Conservation (phyloP, 2,888 invertebrate genomes). For the Ptilodon capucinus region DNA sequence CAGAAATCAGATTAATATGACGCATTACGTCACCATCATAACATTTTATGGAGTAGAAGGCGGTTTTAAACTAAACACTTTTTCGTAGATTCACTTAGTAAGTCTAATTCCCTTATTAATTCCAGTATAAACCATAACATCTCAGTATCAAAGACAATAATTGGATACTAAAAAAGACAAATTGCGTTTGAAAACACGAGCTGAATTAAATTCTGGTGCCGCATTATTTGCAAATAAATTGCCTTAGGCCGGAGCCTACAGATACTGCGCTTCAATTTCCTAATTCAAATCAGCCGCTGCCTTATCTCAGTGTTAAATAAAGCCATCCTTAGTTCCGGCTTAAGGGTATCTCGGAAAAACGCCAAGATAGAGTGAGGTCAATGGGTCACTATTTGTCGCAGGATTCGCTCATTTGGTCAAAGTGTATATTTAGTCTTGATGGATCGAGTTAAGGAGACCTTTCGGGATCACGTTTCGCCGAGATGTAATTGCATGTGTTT, state of each 20-base stretch:
- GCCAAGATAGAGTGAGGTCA: conserved; percentile 37
- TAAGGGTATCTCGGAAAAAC: conserved; percentile 28
- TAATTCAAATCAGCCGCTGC: conserved; percentile 60
- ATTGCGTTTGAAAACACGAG: conserved; percentile 34
- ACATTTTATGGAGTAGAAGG: too few relatives aligned
- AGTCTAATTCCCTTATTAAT: too few relatives aligned
- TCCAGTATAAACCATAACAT: background rate
- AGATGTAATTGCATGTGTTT: conserved; percentile 6
- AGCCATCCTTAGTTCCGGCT: conserved; percentile 36
- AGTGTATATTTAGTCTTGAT: conserved; percentile 35
- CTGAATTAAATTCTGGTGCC: conserved; percentile 44
- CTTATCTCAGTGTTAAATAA: conserved; percentile 51
- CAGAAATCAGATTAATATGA: too few relatives aligned
- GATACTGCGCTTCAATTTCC: conserved; percentile 54
- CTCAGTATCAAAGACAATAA: conserved; percentile 19
- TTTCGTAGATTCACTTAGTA: too few relatives aligned
- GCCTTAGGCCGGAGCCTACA: conserved; percentile 39
- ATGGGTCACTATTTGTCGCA: conserved; percentile 34
- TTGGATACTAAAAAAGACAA: conserved; percentile 26
- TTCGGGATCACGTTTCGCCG: conserved; percentile 9
- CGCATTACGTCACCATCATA: too few relatives aligned
- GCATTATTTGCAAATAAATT: conserved; percentile 67
- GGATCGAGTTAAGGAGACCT: conserved; percentile 38
- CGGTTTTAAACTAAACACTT: too few relatives aligned
- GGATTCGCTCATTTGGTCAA: conserved; percentile 34